Percentiles rank a stretch among this genome's conserved stretches.
Evolutionary conservation across 2,113 vertebrate species (phyloP).

Genomic region (Microcebus tavaratra): DNA sequence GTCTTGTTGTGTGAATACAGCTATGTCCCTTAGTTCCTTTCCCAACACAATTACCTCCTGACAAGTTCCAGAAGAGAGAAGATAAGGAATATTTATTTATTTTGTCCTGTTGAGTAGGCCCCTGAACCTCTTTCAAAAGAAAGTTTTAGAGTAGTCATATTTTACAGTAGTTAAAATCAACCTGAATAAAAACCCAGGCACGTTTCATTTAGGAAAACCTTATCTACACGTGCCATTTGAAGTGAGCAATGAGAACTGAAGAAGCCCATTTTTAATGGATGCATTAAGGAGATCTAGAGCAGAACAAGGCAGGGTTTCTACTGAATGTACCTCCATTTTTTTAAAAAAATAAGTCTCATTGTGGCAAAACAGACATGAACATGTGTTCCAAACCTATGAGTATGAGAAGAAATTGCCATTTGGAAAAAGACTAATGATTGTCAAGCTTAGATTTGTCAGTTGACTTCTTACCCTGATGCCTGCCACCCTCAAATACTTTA

Average conservation of each 20-base stretch:
- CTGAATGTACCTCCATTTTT: neutral
- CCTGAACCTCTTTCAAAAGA: neutral
- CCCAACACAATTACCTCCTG: neutral
- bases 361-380: neutral
- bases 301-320: neutral
- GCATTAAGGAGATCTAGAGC: neutral
- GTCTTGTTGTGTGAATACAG: neutral
- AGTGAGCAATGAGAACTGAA: neutral
- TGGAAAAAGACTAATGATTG: neutral
- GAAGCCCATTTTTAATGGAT: neutral
- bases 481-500: neutral
- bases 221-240: neutral
- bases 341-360: neutral
- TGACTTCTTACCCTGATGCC: neutral
- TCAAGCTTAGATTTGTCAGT: neutral
- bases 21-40: neutral
- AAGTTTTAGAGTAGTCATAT: neutral
- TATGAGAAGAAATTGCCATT: neutral
- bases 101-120: neutral
- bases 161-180: conserved; percentile 9
- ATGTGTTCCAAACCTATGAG: neutral
- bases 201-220: neutral
- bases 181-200: neutral
- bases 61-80: neutral
- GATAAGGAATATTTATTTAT: neutral